phyloP scores from a whole-genome alignment of 2,888 invertebrate species.

The Danaus chrysippus region DNA sequence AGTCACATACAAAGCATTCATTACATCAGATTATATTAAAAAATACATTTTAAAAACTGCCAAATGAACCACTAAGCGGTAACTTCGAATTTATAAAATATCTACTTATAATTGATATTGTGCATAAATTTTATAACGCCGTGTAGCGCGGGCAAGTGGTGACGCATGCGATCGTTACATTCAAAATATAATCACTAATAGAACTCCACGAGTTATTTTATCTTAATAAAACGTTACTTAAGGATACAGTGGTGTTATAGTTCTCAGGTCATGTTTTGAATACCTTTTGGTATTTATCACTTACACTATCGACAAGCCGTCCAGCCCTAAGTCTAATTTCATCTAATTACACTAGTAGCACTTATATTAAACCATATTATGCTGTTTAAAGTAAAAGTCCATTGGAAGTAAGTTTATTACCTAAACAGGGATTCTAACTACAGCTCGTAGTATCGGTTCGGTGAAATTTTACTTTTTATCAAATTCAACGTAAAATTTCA shows the following conservation, averaged over 20 bases:
- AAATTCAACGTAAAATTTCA: conserved; percentile 24
- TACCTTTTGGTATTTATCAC: conserved; percentile 42
- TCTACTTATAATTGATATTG: conserved; percentile 34
- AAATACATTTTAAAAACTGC: conserved; percentile 18
- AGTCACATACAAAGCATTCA: conserved; percentile 25
- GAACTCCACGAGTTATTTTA: conserved; percentile 47
- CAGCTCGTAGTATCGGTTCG: conserved; percentile 49
- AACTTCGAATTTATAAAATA: conserved; percentile 53
- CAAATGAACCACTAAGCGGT: conserved; percentile 57
- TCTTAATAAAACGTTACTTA: conserved; percentile 23
- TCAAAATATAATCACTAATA: conserved; percentile 33
- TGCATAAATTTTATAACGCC: conserved; percentile 41
- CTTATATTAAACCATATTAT: conserved; percentile 65
- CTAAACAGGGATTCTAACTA: conserved; percentile 60
- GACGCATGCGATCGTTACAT: conserved; percentile 56
- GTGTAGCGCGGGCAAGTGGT: conserved; percentile 74
- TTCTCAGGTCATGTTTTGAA: conserved; percentile 53
- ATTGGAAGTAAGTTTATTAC: conserved; percentile 51
- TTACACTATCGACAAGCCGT: conserved; percentile 45
- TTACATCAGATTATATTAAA: conserved; percentile 17
- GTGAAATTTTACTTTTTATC: conserved; percentile 39
- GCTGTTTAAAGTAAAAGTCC: conserved; percentile 60
- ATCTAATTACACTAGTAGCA: conserved; percentile 64
- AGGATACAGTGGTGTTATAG: conserved; percentile 61
- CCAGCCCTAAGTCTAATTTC: conserved; percentile 49